Conservation (phyloP, 2,797 vertebrate species). For the Fundulus diaphanus region DNA sequence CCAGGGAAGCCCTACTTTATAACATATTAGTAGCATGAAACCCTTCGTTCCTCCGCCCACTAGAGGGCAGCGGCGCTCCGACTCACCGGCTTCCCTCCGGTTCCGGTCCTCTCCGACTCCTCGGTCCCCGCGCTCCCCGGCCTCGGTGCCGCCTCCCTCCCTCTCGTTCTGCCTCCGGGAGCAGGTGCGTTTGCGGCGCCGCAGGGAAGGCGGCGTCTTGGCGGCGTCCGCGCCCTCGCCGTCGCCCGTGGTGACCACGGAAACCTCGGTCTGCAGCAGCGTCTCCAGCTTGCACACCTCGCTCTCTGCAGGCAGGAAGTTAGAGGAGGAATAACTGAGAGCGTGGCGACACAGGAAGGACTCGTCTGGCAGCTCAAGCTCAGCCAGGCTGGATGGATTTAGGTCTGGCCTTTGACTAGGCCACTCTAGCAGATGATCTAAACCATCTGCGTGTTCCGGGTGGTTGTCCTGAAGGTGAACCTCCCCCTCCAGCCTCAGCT, state of each 20-base stretch:
- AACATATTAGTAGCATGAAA: no score
- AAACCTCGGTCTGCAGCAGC: constrained; percentile 84
- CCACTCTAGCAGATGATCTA: no score
- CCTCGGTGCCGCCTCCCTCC: constrained; percentile 58
- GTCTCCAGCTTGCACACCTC: constrained; percentile 88
- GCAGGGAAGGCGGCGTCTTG: constrained; percentile 78
- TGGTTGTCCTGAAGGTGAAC: no score
- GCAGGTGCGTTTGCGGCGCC: constrained; percentile 87
- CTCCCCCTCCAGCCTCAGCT: no score
- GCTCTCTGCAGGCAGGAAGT: constrained; percentile 72
- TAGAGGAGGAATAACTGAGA: no score
- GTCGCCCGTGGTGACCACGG: constrained; percentile 81
- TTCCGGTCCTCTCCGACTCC: constrained; percentile 63
- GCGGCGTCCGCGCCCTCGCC: constrained; percentile 71
- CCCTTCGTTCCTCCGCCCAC: no score
- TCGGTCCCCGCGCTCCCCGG: constrained; percentile 62
- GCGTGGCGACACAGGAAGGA: no score
- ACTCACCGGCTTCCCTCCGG: constrained; percentile 73
- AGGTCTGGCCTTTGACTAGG: background rate
- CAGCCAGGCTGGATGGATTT: background rate
- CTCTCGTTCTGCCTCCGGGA: constrained; percentile 83
- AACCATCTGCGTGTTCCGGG: no score
- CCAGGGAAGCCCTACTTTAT: no score
- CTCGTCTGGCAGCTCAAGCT: background rate
- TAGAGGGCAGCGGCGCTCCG: constrained; percentile 11